Evolutionary conservation across 2,113 vertebrate genomes (phyloP).

Genomic region (Oreochromis tanganicae): DNA sequence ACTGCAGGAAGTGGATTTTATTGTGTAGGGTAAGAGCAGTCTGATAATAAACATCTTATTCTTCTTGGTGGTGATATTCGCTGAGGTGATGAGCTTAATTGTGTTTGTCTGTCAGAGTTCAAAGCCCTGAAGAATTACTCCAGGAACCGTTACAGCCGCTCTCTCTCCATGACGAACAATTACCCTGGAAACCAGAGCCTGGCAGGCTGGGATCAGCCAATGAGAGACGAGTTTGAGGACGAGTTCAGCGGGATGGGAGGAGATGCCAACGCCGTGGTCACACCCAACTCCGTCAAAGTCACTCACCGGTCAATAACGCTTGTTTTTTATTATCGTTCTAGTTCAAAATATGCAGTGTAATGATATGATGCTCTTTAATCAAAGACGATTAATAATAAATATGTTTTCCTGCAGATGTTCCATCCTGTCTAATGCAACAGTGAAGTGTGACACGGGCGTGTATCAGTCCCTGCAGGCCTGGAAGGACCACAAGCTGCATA

Average conservation of each 20-base stretch:
- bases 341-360: too few species aligned
- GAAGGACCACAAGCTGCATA: slow-evolving; percentile 97
- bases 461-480: slow-evolving; percentile 93
- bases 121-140: slow-evolving; percentile 79
- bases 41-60: background rate
- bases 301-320: slow-evolving; percentile 79
- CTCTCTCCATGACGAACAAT: slow-evolving; percentile 35
- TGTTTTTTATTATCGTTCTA: accelerated
- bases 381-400: background rate
- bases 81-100: background rate
- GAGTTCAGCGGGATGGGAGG: slow-evolving; percentile 86
- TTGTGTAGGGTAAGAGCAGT: background rate
- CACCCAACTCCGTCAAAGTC: slow-evolving; percentile 84
- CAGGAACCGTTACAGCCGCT: slow-evolving; percentile 82
- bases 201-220: slow-evolving; percentile 17
- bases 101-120: slow-evolving; percentile 74
- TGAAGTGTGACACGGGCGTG: slow-evolving; percentile 86
- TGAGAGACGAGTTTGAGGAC: slow-evolving; percentile 71
- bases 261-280: slow-evolving; percentile 55
- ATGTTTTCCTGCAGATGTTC: slow-evolving; percentile 77
- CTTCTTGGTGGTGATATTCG: background rate
- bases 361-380: background rate
- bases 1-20: background rate
- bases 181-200: slow-evolving; percentile 73
- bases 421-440: slow-evolving; percentile 85